Evolutionary conservation across 2,888 invertebrate genomes (phyloP).

Genomic region (Pimpla rufipes): DNA sequence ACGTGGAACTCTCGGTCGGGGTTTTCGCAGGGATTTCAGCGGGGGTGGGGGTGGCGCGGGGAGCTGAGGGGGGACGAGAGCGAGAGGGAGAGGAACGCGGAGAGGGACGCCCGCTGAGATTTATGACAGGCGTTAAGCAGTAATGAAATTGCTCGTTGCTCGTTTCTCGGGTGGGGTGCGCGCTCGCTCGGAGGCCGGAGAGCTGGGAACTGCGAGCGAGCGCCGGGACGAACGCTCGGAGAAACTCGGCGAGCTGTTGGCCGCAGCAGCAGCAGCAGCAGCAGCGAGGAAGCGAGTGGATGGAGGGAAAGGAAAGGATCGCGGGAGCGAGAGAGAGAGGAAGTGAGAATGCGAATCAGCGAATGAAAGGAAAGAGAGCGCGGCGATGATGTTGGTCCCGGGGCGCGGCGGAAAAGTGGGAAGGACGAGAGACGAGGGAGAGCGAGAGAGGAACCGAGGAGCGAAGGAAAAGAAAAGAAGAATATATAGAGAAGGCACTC

Average conservation of each 20-base stretch:
- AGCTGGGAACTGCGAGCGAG: conserved; percentile 72
- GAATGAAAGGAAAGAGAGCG: conserved; percentile 56
- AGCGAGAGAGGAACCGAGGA: conserved; percentile 66
- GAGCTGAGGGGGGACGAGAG: conserved; percentile 60
- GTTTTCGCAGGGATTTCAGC: conserved; percentile 65
- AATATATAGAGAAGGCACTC: conserved; percentile 68
- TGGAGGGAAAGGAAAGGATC: conserved; percentile 28
- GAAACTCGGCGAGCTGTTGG: conserved; percentile 48
- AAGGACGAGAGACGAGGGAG: conserved; percentile 54
- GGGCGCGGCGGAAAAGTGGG: conserved; percentile 49
- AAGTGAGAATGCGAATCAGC: conserved; percentile 34
- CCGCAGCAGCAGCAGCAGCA: no score
- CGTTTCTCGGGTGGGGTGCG: conserved; percentile 80
- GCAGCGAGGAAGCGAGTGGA: conserved; percentile 54
- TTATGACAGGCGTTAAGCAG: conserved; percentile 86
- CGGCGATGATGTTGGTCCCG: conserved; percentile 55
- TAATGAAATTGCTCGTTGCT: conserved; percentile 86
- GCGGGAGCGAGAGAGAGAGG: conserved; percentile 33
- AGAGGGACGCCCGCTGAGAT: conserved; percentile 83
- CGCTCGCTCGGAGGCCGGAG: conserved; percentile 72
- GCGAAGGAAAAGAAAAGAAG: conserved; percentile 66
- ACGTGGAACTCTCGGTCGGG: conserved; percentile 61
- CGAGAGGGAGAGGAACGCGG: conserved; percentile 63
- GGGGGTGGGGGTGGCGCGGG: conserved; percentile 71
- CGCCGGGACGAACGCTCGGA: conserved; percentile 63